These are phyloP conservation scores for Morinoia aosen DNA, from an alignment of 2,888 invertebrate genomes.

Conservation along the genomic window DNA sequence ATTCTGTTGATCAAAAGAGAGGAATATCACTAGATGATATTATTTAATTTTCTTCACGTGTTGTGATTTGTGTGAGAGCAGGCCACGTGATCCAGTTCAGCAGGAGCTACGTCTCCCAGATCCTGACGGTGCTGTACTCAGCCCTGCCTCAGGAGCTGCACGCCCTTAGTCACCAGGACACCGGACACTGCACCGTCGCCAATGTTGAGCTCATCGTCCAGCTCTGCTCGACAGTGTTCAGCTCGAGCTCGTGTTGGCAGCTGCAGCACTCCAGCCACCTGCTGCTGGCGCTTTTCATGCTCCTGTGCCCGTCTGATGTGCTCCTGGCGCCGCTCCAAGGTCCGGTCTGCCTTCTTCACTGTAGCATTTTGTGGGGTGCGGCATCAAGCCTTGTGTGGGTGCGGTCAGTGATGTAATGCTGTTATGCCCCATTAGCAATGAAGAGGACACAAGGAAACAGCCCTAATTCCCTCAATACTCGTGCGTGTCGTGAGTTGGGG, in stretches of 20 bases:
- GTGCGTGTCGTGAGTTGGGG: too few species aligned
- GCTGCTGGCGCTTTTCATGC: conserved; percentile 6
- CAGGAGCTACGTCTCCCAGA: conserved; percentile 35
- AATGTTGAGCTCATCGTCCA: conserved; percentile 1
- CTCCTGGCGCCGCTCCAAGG: background rate
- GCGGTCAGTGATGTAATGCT: too few species aligned
- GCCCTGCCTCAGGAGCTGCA: conserved; percentile 23
- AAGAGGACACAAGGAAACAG: too few species aligned
- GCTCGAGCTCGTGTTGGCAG: background rate
- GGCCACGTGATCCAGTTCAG: conserved; percentile 6
- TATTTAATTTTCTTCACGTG: background rate
- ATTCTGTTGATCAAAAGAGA: too few species aligned
- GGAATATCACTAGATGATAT: too few species aligned
- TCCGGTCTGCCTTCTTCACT: background rate
- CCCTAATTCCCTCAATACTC: too few species aligned
- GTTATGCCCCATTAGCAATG: too few species aligned
- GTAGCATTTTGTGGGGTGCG: too few species aligned
- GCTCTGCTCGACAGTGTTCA: conserved; percentile 26
- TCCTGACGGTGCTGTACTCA: conserved; percentile 41
- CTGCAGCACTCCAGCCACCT: conserved; percentile 30
- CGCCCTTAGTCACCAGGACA: background rate
- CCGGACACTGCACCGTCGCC: background rate
- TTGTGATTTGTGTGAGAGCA: background rate
- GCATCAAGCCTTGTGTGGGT: too few species aligned
- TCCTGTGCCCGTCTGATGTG: conserved; percentile 31